phyloP scores from a whole-genome alignment of 2,113 vertebrate species.

The Myanophis thanlyinensis region DNA sequence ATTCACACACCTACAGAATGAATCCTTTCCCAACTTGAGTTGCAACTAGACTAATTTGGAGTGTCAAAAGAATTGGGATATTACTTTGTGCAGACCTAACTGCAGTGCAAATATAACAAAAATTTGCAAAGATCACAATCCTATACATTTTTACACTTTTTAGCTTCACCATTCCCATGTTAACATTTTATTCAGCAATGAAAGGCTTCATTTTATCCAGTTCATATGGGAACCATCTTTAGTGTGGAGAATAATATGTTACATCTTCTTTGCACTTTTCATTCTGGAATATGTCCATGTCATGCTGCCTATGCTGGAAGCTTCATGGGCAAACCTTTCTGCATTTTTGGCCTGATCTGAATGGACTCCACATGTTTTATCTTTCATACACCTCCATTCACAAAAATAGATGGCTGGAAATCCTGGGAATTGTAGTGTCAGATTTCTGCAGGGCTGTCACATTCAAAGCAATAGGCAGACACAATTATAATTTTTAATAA shows the following conservation, averaged over 20 bases:
- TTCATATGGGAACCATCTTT: neutral
- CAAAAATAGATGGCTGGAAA: neutral
- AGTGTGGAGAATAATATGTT: neutral
- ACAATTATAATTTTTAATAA: neutral
- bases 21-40: neutral
- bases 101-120: neutral
- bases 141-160: neutral
- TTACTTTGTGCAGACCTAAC: neutral
- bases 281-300: neutral
- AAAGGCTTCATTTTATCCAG: neutral
- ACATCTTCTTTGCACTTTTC: neutral
- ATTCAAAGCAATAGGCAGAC: neutral
- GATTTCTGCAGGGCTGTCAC: neutral
- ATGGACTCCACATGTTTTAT: neutral
- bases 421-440: neutral
- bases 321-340: neutral
- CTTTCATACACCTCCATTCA: neutral
- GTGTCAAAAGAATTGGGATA: neutral
- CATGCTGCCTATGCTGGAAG: neutral
- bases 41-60: neutral
- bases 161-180: neutral
- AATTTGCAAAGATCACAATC: neutral
- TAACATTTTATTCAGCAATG: neutral
- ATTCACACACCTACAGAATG: neutral
- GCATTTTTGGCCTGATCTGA: neutral